Base-by-base conservation (phyloP, 2,888 invertebrate species). In the Hydraecia micacea region DNA sequence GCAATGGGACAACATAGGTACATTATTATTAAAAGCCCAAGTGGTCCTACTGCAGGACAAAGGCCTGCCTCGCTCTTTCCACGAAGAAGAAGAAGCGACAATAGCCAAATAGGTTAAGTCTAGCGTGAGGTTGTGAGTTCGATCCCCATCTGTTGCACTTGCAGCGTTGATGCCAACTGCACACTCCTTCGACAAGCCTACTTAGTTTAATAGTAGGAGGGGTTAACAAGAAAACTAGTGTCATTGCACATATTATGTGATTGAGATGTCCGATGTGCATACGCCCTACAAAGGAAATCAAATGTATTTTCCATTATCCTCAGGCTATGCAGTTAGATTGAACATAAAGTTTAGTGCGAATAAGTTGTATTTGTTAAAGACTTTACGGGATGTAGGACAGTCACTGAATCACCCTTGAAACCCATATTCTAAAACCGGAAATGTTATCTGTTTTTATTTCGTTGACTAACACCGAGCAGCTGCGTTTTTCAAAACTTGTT, bases 401-500 rank as follows among this genome's bases (percentile, higher is more conserved):
- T 46, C 7, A 36, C 21, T 36, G 36, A 36, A 15, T 25, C 65
- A 8, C 36, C 25, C 13, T 4, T 65, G 13, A 65, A 65, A 36
- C 65, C 25, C 36, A 13, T 65, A 65, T 65, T 36, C 13, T 36
- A 36, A 39, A 39, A 25, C 13, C 8, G 36, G 36, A 36, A n/a
- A 39, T 39, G 13, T 25, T 36, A 15, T n/a, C 1, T 52, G 2
- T 21, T 70, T 36, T 36, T 36, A 25, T 36, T 69, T 42, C 25
- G 0, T 52, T 52, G 0, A 25, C 36, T 52, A n/a, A 62, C 52
- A 79, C 42, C 32, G 21, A 69, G 2, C 1, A 21, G n/a, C 1
- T 25, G 11, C 28, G 8, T n/a, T 77, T 32, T 42, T 21, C 15
- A 28, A 68, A 36, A 71, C 73, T 18, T 73, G 52, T 71, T 73